Conservation (phyloP, 2,888 invertebrate species). For the Sepiola atlantica region DNA sequence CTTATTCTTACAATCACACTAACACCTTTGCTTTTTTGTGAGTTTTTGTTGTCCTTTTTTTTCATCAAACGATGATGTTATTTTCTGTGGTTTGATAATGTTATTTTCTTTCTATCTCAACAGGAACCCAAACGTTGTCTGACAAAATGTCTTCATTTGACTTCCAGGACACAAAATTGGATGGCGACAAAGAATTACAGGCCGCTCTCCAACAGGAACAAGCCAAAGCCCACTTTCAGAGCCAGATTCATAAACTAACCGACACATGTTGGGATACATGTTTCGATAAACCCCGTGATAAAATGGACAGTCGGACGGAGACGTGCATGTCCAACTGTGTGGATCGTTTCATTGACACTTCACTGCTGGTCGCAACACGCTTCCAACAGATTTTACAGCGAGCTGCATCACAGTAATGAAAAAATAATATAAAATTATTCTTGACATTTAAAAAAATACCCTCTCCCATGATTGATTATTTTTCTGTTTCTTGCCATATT, state of each 20-base stretch:
- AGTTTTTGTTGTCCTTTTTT: too few species aligned
- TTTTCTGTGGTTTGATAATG: too few species aligned
- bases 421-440: neutral
- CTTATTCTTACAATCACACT: too few species aligned
- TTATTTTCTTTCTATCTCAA: neutral
- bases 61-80: too few species aligned
- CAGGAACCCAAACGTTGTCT: neutral
- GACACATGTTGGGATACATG: constrained; percentile 98
- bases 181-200: constrained; percentile 56
- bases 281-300: constrained; percentile 90
- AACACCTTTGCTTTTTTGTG: too few species aligned
- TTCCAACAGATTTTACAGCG: constrained; percentile 77
- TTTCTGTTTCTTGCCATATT: neutral
- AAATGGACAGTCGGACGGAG: constrained; percentile 90
- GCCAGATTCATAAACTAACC: constrained; percentile 89
- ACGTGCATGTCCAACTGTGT: constrained; percentile 94
- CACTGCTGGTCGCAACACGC: constrained; percentile 88
- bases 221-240: constrained; percentile 57
- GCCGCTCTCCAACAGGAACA: constrained; percentile 57
- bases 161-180: constrained; percentile 42
- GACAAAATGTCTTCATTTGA: constrained; percentile 35
- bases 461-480: neutral
- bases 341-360: constrained; percentile 94
- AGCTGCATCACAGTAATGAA: constrained; percentile 46
- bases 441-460: neutral